phyloP scores from a whole-genome alignment of 2,888 invertebrate genomes.

The Sepioteuthis lessoniana region DNA sequence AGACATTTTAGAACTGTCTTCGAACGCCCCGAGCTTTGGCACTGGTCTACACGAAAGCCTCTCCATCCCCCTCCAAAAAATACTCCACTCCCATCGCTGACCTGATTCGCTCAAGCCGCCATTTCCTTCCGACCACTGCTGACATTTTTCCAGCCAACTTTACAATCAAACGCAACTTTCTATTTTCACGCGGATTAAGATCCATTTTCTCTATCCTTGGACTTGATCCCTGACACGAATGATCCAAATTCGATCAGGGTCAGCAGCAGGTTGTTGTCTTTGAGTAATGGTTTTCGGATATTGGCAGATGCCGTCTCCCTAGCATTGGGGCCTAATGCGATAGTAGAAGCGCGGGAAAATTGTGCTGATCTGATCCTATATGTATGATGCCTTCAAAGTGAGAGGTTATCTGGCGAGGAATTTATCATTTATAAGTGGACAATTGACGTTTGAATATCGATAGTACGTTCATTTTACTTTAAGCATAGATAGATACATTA shows the following conservation, averaged over 20 bases:
- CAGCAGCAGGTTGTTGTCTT: background rate
- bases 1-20: too few species aligned
- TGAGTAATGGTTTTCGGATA: slow-evolving; percentile 11
- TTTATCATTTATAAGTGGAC: background rate
- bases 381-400: background rate
- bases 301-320: background rate
- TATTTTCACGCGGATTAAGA: too few species aligned
- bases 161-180: too few species aligned
- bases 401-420: background rate
- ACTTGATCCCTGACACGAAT: background rate
- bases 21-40: too few species aligned
- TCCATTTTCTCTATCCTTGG: background rate
- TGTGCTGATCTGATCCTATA: background rate
- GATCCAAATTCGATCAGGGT: background rate
- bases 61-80: too few species aligned
- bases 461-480: background rate
- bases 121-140: too few species aligned
- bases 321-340: background rate
- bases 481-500: too few species aligned
- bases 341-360: background rate
- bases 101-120: too few species aligned
- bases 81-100: too few species aligned
- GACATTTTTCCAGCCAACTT: too few species aligned
- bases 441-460: background rate
- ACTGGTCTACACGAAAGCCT: too few species aligned